These are phyloP conservation scores for Aphelinus atriplicis DNA, from an alignment of 1,140 invertebrate genomes.

Conservation along the genomic window DNA sequence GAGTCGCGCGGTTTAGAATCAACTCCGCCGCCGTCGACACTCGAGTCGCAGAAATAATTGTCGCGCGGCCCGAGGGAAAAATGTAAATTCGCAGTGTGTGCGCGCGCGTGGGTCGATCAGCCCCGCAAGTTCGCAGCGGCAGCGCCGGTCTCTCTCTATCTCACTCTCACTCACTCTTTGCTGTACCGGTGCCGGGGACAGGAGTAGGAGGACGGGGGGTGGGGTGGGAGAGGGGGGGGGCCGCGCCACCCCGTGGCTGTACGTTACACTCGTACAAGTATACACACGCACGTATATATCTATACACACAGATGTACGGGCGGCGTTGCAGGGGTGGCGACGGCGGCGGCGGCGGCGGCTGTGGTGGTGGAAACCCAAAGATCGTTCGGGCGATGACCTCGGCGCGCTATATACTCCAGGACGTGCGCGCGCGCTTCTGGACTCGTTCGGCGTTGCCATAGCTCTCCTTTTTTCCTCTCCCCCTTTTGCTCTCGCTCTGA, in stretches of 20 bases:
- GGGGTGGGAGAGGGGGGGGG: constrained; percentile 17
- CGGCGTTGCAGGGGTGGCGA: constrained; percentile 43
- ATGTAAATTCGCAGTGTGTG: background rate
- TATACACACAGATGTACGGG: constrained; percentile 11
- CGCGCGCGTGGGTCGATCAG: constrained; percentile 13
- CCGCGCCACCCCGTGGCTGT: background rate
- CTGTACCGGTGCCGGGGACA: background rate
- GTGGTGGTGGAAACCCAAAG: constrained; percentile 56
- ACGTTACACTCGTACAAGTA: background rate
- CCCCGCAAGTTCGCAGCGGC: constrained; percentile 15
- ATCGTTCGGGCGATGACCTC: constrained; percentile 62
- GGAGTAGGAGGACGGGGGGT: background rate
- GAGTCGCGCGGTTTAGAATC: no score
- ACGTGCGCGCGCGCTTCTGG: constrained; percentile 43
- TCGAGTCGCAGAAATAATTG: no score
- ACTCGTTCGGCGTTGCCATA: constrained; percentile 38
- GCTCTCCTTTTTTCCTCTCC: constrained; percentile 26
- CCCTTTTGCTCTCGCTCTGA: background rate
- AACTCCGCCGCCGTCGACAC: no score
- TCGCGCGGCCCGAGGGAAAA: background rate
- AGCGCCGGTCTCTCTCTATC: background rate
- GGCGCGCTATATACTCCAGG: constrained; percentile 41
- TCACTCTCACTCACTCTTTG: no score
- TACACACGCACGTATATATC: background rate
- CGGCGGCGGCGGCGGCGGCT: constrained; percentile 47